Conservation (phyloP, 2,888 invertebrate genomes). For the Rambutsinella grinnellia region DNA sequence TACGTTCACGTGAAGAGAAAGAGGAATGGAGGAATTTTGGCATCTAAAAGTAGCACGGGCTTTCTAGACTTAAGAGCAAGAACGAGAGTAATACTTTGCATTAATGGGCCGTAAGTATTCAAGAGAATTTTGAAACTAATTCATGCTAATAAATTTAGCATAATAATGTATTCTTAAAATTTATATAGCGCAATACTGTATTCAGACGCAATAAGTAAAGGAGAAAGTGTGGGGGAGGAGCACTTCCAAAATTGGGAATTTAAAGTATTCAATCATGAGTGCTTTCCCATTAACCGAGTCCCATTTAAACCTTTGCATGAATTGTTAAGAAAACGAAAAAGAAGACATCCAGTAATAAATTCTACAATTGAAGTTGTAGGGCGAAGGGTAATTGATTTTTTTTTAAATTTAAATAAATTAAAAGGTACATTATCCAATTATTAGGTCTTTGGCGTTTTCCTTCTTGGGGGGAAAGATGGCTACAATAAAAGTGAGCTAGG, state of each 20-base stretch:
- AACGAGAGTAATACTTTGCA: not conserved
- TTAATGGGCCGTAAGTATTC: conserved; percentile 22
- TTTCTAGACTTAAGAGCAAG: conserved; percentile 11
- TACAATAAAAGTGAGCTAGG: not conserved
- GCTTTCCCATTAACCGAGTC: conserved; percentile 10
- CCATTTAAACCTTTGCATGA: not conserved
- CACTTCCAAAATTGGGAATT: conserved; percentile 7
- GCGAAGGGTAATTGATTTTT: not conserved
- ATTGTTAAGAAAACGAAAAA: conserved; percentile 25
- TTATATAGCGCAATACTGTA: conserved; percentile 9
- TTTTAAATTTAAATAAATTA: not conserved
- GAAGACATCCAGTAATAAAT: not conserved
- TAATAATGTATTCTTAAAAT: too few relatives aligned
- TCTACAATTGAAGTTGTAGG: not conserved
- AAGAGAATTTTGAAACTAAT: not conserved
- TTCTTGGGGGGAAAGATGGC: conserved; percentile 14
- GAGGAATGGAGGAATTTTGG: conserved; percentile 4
- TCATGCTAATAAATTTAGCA: not conserved
- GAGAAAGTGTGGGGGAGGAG: not conserved
- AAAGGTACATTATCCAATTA: not conserved
- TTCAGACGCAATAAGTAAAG: conserved; percentile 2
- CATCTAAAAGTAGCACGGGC: not conserved
- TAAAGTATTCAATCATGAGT: conserved; percentile 13
- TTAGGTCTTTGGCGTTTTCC: conserved; percentile 13
- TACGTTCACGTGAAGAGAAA: conserved; percentile 9